phyloP scores from a whole-genome alignment of 2,113 vertebrate species.

The Gopherus flavomarginatus region DNA sequence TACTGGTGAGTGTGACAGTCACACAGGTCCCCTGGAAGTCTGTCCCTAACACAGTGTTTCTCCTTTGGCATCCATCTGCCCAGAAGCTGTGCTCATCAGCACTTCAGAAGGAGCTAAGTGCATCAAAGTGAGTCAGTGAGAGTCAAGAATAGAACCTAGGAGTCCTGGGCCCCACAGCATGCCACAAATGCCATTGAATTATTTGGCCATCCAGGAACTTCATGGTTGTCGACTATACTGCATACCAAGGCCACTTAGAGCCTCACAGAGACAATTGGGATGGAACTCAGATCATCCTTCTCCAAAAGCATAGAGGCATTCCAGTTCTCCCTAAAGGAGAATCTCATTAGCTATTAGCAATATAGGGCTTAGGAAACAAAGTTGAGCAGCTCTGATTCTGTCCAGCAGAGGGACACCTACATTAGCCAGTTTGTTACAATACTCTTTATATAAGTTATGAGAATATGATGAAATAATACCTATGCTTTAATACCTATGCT shows the following conservation, averaged over 20 bases:
- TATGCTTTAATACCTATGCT: not conserved
- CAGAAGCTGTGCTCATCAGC: not conserved
- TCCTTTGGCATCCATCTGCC: not conserved
- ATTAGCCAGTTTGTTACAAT: not conserved
- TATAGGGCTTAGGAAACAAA: not conserved
- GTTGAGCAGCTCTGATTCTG: not conserved
- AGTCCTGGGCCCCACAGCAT: not conserved
- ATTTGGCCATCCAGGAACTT: not conserved
- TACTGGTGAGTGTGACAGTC: not conserved
- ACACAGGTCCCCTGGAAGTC: not conserved
- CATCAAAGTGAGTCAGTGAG: not conserved
- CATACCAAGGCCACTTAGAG: fast-evolving
- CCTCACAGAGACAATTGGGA: not conserved
- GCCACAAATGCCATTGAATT: not conserved
- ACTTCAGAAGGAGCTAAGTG: not conserved
- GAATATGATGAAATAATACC: not conserved
- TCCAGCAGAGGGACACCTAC: fast-evolving
- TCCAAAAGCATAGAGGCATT: not conserved
- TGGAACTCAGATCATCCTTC: not conserved
- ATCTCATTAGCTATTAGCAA: not conserved
- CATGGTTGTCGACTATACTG: fast-evolving
- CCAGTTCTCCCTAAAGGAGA: not conserved
- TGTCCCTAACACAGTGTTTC: not conserved
- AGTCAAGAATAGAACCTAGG: not conserved
- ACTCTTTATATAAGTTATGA: not conserved